These are phyloP conservation scores for Dasyurus viverrinus DNA, from an alignment of 2,113 vertebrate genomes.

Conservation along the genomic window DNA sequence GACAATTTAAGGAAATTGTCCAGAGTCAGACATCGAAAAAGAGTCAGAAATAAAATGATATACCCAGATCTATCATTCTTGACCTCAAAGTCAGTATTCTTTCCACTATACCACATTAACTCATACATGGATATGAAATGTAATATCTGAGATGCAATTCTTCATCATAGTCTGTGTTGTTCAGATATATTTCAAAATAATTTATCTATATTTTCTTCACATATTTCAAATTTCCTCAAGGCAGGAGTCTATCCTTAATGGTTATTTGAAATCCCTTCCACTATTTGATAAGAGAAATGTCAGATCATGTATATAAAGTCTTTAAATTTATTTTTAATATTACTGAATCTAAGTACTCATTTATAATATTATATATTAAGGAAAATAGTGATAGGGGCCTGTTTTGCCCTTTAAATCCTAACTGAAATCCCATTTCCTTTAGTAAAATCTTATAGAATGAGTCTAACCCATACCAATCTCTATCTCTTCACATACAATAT, in stretches of 20 bases:
- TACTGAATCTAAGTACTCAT: neutral
- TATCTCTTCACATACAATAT: neutral
- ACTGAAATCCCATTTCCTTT: neutral
- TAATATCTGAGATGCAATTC: neutral
- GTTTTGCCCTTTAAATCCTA: neutral
- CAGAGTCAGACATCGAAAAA: neutral
- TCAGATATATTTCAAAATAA: neutral
- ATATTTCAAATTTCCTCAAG: slow-evolving; percentile 7
- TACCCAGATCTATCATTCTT: neutral
- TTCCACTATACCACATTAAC: neutral
- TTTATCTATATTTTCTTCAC: neutral
- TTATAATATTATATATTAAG: neutral
- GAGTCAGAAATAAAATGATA: neutral
- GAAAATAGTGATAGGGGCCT: neutral
- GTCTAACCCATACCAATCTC: neutral
- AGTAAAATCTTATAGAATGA: neutral
- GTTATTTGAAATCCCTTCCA: neutral
- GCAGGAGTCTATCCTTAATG: neutral
- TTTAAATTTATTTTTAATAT: neutral
- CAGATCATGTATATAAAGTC: neutral
- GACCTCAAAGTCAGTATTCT: neutral
- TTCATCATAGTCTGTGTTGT: neutral
- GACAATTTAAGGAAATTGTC: neutral
- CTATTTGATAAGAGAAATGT: neutral
- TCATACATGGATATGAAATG: neutral